Percentiles rank a stretch among this genome's conserved stretches.
These are phyloP conservation scores for Apotomis capreana DNA, from an alignment of 2,888 invertebrate species.

Conservation along the genomic window DNA sequence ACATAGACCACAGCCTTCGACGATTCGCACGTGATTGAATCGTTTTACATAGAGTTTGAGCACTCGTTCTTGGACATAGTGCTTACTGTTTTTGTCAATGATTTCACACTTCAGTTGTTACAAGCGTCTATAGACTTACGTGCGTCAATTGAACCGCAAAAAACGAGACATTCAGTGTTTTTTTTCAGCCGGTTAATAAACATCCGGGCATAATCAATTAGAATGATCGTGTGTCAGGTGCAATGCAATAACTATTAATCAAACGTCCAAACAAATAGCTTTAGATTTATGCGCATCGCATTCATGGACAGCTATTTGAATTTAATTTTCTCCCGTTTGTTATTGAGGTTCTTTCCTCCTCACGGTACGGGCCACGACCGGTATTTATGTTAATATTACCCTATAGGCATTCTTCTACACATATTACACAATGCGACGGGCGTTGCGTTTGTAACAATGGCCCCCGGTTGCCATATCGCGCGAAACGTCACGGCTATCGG, in stretches of 20 bases:
- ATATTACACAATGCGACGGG: constrained; percentile 52
- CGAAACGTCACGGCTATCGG: constrained; percentile 64
- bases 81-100: constrained; percentile 18
- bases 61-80: neutral
- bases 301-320: neutral
- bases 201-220: constrained; percentile 13
- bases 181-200: constrained; percentile 5
- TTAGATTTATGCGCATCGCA: constrained; percentile 5
- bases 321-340: constrained; percentile 7
- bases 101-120: constrained; percentile 14
- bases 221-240: constrained; percentile 17
- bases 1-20: constrained; percentile 59
- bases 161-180: neutral
- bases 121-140: constrained; percentile 3
- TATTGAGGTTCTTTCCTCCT: neutral
- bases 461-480: constrained; percentile 61
- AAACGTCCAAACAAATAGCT: neutral
- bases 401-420: constrained; percentile 30
- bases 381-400: constrained; percentile 36
- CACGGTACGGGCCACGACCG: constrained; percentile 12
- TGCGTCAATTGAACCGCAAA: constrained; percentile 24
- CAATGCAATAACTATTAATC: constrained; percentile 22
- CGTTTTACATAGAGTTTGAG: constrained; percentile 43
- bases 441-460: constrained; percentile 63
- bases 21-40: constrained; percentile 56